Percentiles rank a stretch among this genome's conserved stretches.
phyloP scores from a whole-genome alignment of 2,797 vertebrate genomes.

The Acanthurus leucopareius region DNA sequence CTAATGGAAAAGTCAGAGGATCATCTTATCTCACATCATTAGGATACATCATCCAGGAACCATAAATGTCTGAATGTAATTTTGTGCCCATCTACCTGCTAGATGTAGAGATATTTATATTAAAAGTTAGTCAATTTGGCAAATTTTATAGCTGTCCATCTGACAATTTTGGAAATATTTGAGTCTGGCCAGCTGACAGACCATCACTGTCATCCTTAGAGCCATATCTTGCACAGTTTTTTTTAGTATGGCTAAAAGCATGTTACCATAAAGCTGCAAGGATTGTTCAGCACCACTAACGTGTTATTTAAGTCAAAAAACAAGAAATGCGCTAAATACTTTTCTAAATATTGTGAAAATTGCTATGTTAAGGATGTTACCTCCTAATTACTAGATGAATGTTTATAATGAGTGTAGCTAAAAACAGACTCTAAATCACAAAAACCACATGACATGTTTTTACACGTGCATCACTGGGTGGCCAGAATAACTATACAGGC shows the following conservation, averaged over 20 bases:
- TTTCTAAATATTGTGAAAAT: constrained; percentile 33
- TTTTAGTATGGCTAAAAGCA: not conserved
- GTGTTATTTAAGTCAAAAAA: constrained; percentile 4
- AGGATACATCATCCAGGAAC: not conserved
- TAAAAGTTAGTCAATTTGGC: no score
- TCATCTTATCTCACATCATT: not conserved
- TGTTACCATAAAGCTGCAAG: not conserved
- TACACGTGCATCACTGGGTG: constrained; percentile 35
- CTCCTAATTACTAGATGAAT: constrained; percentile 42
- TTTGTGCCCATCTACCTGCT: no score
- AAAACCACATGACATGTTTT: constrained; percentile 28
- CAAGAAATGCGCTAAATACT: constrained; percentile 36
- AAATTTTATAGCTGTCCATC: not conserved
- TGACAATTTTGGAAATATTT: not conserved
- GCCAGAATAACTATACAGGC: constrained; percentile 9
- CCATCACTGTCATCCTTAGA: not conserved
- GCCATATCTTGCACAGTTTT: not conserved
- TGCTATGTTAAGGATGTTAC: not conserved
- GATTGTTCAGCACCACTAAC: constrained; percentile 5
- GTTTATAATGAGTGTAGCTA: constrained; percentile 29
- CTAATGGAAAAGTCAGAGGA: not conserved
- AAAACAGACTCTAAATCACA: constrained; percentile 50
- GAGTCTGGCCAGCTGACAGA: not conserved
- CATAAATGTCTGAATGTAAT: not conserved
- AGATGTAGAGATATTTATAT: not conserved